These are phyloP conservation scores for Rhopalosiphum nymphaeae DNA, from an alignment of 2,888 invertebrate species.

Conservation along the genomic window DNA sequence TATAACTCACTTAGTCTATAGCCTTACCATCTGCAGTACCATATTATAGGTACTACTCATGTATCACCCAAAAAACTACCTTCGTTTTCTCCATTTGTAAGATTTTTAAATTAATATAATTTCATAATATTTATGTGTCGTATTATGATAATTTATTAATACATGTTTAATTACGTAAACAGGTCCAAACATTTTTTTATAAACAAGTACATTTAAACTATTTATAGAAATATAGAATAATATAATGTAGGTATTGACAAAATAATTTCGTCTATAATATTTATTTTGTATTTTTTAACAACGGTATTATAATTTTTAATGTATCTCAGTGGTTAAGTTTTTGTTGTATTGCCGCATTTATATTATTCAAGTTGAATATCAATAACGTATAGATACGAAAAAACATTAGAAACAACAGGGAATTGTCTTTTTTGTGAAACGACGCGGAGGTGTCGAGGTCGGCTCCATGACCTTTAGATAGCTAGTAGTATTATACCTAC, in stretches of 20 bases:
- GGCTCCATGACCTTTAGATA: conserved; percentile 63
- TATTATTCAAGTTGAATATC: conserved; percentile 42
- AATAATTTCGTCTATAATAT: conserved; percentile 1
- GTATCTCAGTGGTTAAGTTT: neutral
- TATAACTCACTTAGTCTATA: neutral
- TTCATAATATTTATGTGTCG: neutral
- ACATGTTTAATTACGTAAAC: neutral
- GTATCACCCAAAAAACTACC: neutral
- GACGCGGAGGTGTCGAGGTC: conserved; percentile 62
- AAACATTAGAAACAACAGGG: conserved; percentile 57
- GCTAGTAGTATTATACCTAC: conserved; percentile 6
- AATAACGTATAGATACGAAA: conserved; percentile 51
- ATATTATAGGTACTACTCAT: neutral
- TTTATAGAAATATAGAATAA: neutral
- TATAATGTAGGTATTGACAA: neutral
- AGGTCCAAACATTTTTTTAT: neutral
- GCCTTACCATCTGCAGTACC: neutral
- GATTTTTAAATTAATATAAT: neutral
- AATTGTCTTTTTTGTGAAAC: conserved; percentile 53
- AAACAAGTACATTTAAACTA: neutral
- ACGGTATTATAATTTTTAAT: neutral
- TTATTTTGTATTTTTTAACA: neutral
- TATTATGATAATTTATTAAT: neutral
- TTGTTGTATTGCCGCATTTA: neutral
- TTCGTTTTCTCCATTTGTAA: neutral